phyloP scores from a whole-genome alignment of 2,797 vertebrate genomes.

The Gambusia yucatana region DNA sequence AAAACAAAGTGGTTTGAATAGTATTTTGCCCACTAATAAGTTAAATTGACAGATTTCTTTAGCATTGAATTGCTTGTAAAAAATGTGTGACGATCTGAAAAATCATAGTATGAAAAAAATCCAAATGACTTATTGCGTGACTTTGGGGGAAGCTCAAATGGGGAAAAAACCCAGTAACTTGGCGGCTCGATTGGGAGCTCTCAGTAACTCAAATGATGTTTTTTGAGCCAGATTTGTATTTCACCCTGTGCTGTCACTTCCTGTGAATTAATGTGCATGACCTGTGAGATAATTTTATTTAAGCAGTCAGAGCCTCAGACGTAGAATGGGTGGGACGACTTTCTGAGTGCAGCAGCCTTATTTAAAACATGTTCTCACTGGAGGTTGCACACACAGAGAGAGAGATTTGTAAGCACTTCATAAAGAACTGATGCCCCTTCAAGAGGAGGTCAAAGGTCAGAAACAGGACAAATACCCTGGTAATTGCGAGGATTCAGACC shows the following conservation, averaged over 20 bases:
- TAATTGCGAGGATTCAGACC: conserved; percentile 18
- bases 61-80: neutral
- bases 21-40: neutral
- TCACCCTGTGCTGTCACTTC: conserved; percentile 58
- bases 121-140: conserved; percentile 1
- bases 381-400: conserved; percentile 24
- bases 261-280: conserved; percentile 63
- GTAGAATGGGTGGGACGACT: conserved; percentile 25
- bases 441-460: conserved; percentile 45
- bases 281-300: conserved; percentile 48
- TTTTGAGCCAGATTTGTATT: conserved; percentile 60
- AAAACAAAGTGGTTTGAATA: neutral
- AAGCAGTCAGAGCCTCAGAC: conserved; percentile 23
- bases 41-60: neutral
- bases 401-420: conserved; percentile 35
- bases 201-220: conserved; percentile 41
- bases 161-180: conserved; percentile 11
- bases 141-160: conserved; percentile 13
- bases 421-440: conserved; percentile 33
- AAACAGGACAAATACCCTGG: conserved; percentile 36
- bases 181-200: conserved; percentile 31
- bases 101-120: neutral
- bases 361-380: conserved; percentile 20
- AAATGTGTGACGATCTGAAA: neutral
- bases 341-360: conserved; percentile 27